These are phyloP conservation scores for Dasypogon diadema DNA, from an alignment of 2,888 invertebrate genomes.

Conservation along the genomic window DNA sequence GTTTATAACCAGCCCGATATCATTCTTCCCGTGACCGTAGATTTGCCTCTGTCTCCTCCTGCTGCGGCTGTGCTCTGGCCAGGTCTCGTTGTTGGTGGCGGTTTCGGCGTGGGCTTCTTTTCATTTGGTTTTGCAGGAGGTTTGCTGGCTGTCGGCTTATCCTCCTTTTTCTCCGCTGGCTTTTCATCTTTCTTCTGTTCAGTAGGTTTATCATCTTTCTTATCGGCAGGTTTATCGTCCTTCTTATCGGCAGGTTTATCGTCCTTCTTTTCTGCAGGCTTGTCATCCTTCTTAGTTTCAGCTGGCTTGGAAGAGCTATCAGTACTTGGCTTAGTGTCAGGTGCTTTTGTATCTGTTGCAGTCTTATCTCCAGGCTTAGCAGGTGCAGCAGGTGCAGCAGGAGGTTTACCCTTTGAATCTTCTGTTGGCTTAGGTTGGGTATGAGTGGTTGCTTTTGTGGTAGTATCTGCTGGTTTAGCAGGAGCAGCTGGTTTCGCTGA, in stretches of 20 bases:
- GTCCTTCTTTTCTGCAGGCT: neutral
- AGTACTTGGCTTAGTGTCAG: conserved; percentile 3
- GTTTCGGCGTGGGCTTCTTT: conserved; percentile 61
- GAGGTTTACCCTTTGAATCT: conserved; percentile 63
- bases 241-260: conserved; percentile 61
- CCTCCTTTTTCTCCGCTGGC: conserved; percentile 34
- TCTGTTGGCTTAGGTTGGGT: conserved; percentile 53
- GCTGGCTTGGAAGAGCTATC: conserved; percentile 61
- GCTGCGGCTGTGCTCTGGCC: conserved; percentile 67
- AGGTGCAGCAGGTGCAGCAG: conserved; percentile 60
- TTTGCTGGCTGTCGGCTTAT: conserved; percentile 51
- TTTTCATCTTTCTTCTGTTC: conserved; percentile 50
- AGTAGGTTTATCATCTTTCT: conserved; percentile 58
- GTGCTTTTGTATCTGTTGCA: conserved; percentile 62
- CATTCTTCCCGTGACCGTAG: conserved; percentile 79
- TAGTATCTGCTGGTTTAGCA: conserved; percentile 60
- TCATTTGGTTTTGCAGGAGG: conserved; percentile 61
- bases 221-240: neutral
- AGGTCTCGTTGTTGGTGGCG: conserved; percentile 64
- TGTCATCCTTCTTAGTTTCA: conserved; percentile 58
- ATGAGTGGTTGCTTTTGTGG: conserved; percentile 62
- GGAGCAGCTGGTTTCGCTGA: conserved; percentile 58
- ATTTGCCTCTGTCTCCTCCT: conserved; percentile 75
- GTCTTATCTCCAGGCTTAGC: conserved; percentile 19
- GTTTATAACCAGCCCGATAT: conserved; percentile 80